Percentiles rank a stretch among this genome's conserved stretches.
phyloP scores from a whole-genome alignment of 2,797 vertebrate genomes.

The Mormyrus hasselquistii region DNA sequence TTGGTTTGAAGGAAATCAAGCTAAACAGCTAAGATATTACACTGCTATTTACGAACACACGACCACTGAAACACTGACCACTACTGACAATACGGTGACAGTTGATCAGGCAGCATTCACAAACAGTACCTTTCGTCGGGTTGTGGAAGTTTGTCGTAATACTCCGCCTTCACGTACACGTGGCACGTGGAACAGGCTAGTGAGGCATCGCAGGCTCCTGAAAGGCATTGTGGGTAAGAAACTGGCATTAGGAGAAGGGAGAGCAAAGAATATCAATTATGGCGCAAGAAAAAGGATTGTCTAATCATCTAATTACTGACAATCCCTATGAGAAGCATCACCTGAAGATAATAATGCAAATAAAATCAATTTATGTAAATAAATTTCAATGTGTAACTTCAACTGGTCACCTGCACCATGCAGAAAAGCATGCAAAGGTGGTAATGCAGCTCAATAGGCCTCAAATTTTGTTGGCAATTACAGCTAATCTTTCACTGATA shows the following conservation, averaged over 20 bases:
- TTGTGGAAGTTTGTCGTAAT: conserved; percentile 67
- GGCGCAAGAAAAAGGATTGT: background rate
- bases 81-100: background rate
- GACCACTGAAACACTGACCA: background rate
- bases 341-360: background rate
- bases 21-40: background rate
- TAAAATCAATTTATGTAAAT: background rate
- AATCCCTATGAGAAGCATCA: background rate
- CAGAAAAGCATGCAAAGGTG: background rate
- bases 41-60: background rate
- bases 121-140: conserved; percentile 68
- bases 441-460: background rate
- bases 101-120: background rate
- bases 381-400: background rate
- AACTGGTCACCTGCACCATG: background rate
- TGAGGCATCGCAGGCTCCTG: conserved; percentile 86
- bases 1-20: background rate
- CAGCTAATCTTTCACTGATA: background rate
- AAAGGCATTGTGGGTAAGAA: conserved; percentile 20
- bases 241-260: background rate
- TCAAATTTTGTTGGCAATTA: background rate
- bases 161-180: conserved; percentile 68
- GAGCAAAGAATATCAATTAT: background rate
- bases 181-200: conserved; percentile 88
- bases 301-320: background rate